These are phyloP conservation scores for Arnoldichthys spilopterus DNA, from an alignment of 2,797 vertebrate genomes.

Conservation along the genomic window DNA sequence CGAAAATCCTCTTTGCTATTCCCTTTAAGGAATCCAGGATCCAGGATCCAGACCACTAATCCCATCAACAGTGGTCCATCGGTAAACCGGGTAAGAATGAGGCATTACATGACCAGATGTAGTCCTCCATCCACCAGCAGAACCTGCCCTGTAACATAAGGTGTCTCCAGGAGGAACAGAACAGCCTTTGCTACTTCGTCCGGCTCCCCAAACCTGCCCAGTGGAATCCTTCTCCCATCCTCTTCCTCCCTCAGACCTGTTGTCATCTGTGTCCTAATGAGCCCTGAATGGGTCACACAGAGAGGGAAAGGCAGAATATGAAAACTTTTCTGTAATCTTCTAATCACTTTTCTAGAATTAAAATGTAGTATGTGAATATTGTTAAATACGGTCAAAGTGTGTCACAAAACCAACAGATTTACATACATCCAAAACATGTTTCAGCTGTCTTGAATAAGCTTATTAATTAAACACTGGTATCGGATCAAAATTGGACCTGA, in stretches of 20 bases:
- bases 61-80: neutral
- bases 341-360: too few relatives aligned
- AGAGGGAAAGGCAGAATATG: neutral
- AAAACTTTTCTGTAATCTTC: too few relatives aligned
- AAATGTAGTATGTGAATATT: too few relatives aligned
- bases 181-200: slow-evolving; percentile 85
- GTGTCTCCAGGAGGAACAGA: slow-evolving; percentile 87
- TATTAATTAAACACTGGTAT: too few relatives aligned
- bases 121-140: slow-evolving; percentile 92
- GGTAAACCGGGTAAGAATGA: neutral
- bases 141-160: slow-evolving; percentile 90
- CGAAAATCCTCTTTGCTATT: neutral
- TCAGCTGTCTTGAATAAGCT: too few relatives aligned
- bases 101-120: slow-evolving; percentile 79
- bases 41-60: neutral
- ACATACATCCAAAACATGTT: too few relatives aligned
- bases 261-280: slow-evolving; percentile 93
- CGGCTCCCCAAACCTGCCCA: slow-evolving; percentile 88
- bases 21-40: neutral
- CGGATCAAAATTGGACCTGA: too few relatives aligned
- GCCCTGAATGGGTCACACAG: slow-evolving; percentile 75
- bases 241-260: slow-evolving; percentile 80
- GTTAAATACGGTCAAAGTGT: too few relatives aligned
- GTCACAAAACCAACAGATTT: too few relatives aligned
- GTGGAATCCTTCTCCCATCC: slow-evolving; percentile 74